Percentiles rank a stretch among this genome's conserved stretches.
Conservation (phyloP, 2,113 vertebrate species). For the Puffinus mauretanicus region DNA sequence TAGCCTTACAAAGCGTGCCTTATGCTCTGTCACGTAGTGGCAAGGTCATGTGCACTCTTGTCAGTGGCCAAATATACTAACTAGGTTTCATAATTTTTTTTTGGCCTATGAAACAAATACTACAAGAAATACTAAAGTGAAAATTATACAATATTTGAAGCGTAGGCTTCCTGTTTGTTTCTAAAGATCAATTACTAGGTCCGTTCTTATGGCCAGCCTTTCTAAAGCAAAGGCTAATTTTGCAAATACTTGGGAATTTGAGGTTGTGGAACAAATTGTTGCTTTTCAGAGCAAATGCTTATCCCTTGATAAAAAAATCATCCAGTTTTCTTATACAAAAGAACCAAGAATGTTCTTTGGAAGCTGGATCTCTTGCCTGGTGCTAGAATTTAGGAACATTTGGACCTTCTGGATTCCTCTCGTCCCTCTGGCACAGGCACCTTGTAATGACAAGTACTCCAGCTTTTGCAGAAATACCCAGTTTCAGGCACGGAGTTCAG, state of each 20-base stretch:
- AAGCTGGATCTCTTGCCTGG: neutral
- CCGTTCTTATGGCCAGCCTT: neutral
- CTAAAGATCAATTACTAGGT: neutral
- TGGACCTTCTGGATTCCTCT: neutral
- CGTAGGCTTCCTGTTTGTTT: neutral
- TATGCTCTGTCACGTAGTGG: neutral
- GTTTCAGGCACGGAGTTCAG: neutral
- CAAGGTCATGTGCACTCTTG: neutral
- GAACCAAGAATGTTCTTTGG: neutral
- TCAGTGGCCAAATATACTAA: neutral
- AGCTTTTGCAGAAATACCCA: neutral
- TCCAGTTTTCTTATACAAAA: neutral
- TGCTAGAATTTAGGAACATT: neutral
- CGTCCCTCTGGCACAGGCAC: neutral
- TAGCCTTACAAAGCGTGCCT: neutral
- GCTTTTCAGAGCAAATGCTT: neutral
- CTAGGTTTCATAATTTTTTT: neutral
- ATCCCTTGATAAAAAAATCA: neutral
- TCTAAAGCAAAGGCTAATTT: neutral
- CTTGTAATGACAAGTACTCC: neutral
- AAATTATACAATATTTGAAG: neutral
- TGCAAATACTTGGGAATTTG: neutral
- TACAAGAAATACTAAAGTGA: neutral
- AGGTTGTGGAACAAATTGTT: neutral
- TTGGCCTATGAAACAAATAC: neutral